Conservation (phyloP, 2,888 invertebrate species). For the Chrysolina haemoptera region DNA sequence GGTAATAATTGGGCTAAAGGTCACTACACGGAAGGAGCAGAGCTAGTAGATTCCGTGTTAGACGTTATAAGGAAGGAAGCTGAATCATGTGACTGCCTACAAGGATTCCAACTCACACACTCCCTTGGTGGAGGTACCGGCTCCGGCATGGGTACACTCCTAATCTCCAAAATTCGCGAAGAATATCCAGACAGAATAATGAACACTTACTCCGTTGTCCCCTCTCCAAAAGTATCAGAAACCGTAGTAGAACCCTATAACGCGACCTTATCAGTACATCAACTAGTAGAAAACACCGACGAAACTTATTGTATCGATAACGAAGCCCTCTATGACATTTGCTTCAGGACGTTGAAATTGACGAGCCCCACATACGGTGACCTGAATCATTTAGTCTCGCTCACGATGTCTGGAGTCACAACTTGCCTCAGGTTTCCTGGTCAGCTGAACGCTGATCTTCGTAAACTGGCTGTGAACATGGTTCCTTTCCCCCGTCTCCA, state of each 20-base stretch:
- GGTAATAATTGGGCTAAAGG: constrained; percentile 94
- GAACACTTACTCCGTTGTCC: constrained; percentile 88
- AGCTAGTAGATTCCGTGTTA: constrained; percentile 77
- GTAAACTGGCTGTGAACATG: constrained; percentile 96
- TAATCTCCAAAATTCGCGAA: constrained; percentile 91
- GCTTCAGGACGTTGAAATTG: constrained; percentile 90
- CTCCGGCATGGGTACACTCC: constrained; percentile 84
- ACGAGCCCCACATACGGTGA: constrained; percentile 92
- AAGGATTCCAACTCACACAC: constrained; percentile 90
- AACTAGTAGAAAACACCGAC: constrained; percentile 90
- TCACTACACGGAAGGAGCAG: constrained; percentile 94
- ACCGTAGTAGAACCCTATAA: constrained; percentile 90
- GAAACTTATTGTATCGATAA: constrained; percentile 91
- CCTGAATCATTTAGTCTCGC: constrained; percentile 88
- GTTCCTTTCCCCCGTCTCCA: constrained; percentile 97
- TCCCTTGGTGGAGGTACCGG: constrained; percentile 87
- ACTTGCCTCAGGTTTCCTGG: constrained; percentile 91
- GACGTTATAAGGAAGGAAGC: constrained; percentile 81
- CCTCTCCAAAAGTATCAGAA: constrained; percentile 84
- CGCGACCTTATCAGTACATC: constrained; percentile 89
- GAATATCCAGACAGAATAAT: constrained; percentile 93
- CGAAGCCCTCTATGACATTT: constrained; percentile 86
- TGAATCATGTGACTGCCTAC: constrained; percentile 93
- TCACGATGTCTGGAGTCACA: constrained; percentile 91
- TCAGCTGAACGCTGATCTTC: constrained; percentile 92